Percentiles rank a stretch among this genome's conserved stretches.
Evolutionary conservation across 2,113 vertebrate genomes (phyloP).

Genomic region (Sinocyclocheilus rhinocerous): DNA sequence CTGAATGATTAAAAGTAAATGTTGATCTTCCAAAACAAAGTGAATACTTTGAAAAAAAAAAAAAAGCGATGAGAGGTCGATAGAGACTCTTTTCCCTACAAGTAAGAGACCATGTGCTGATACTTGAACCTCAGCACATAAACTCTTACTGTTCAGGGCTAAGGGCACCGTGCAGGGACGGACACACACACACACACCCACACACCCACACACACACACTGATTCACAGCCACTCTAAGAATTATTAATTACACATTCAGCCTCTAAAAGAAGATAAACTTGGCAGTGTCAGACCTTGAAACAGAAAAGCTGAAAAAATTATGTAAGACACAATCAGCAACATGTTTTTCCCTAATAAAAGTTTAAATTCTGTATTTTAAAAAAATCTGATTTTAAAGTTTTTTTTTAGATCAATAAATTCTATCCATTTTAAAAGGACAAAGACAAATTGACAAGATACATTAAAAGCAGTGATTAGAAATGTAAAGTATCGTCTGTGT

Average conservation of each 20-base stretch:
- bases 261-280: neutral
- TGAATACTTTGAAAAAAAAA: neutral
- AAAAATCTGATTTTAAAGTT: too few species aligned
- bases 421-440: neutral
- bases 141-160: constrained; percentile 81
- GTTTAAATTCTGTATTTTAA: neutral
- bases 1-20: neutral
- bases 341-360: neutral
- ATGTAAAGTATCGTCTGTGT: neutral
- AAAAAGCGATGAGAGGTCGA: neutral
- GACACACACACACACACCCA: neutral
- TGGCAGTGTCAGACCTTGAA: neutral
- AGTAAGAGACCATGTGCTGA: constrained; percentile 76
- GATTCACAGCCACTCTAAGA: neutral
- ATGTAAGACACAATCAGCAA: neutral
- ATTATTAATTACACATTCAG: neutral
- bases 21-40: neutral
- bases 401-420: too few species aligned
- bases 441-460: neutral
- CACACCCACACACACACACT: neutral
- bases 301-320: neutral
- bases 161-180: constrained; percentile 47
- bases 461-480: neutral
- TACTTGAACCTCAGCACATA: constrained; percentile 73
- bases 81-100: constrained; percentile 68